phyloP scores from a whole-genome alignment of 2,797 vertebrate species.

The Molossus molossus region DNA sequence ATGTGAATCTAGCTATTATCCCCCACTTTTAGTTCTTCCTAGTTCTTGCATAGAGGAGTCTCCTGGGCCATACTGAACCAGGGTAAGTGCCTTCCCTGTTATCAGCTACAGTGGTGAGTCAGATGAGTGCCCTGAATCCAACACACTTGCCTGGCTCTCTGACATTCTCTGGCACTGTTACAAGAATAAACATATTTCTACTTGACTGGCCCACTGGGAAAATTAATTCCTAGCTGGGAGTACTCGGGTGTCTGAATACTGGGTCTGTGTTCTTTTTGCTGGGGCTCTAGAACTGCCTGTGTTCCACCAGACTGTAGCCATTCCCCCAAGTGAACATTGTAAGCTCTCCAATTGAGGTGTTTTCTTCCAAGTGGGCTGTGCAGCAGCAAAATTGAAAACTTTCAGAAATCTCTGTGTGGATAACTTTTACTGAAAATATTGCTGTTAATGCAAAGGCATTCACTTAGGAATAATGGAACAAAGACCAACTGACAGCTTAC shows the following conservation, averaged over 20 bases:
- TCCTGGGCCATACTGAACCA: not conserved
- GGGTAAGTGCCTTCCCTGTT: not conserved
- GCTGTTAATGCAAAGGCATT: slow-evolving; percentile 74
- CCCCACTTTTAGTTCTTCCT: not conserved
- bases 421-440: slow-evolving; percentile 72
- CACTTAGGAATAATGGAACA: slow-evolving; percentile 74
- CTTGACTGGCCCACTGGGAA: not conserved
- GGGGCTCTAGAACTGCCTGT: not conserved
- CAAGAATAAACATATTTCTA: slow-evolving; percentile 41
- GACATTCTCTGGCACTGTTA: not conserved
- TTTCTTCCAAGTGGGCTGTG: not conserved
- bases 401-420: slow-evolving; percentile 53
- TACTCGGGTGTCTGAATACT: not conserved
- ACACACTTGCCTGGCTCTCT: not conserved
- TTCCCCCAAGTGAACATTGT: not conserved
- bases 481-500: slow-evolving; percentile 61
- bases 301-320: not conserved
- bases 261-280: slow-evolving; percentile 19
- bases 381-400: slow-evolving; percentile 32
- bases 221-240: slow-evolving; percentile 45
- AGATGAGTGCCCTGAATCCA: slow-evolving; percentile 1
- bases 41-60: not conserved
- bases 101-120: not conserved
- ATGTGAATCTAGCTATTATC: not conserved
- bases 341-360: not conserved